Evolutionary conservation across 37 sponge, comb jelly and placozoan genomes (phyloP).

Genomic region (Cliona cf. orientalis): DNA sequence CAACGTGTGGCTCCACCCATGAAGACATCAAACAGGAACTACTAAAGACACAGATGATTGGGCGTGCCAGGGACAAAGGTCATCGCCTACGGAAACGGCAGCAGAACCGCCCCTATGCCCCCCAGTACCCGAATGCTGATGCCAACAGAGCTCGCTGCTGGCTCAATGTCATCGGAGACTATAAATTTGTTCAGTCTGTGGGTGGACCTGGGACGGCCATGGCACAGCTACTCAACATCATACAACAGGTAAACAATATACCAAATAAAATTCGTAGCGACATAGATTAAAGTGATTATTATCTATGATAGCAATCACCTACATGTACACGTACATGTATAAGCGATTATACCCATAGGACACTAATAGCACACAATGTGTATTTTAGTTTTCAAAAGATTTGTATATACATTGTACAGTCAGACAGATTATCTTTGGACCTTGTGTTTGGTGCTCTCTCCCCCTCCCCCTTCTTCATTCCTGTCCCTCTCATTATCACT

Average conservation of each 20-base stretch:
- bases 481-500: not conserved
- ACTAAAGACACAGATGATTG: not conserved
- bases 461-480: conserved; percentile 1
- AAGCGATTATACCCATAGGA: too few species aligned
- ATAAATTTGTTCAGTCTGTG: conserved; percentile 22
- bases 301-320: too few species aligned
- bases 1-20: conserved; percentile 52
- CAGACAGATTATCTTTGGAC: too few species aligned
- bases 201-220: not conserved
- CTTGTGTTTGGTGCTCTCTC: too few species aligned
- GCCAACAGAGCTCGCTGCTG: conserved; percentile 31
- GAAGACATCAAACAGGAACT: conserved; percentile 18
- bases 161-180: conserved; percentile 52
- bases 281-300: too few species aligned
- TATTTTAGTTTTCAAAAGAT: too few species aligned
- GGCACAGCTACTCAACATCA: not conserved
- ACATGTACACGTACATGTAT: too few species aligned
- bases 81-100: conserved; percentile 2
- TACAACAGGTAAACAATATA: not conserved
- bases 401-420: too few species aligned
- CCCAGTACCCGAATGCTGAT: conserved; percentile 6
- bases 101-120: too few species aligned
- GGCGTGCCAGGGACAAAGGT: not conserved
- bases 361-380: too few species aligned
- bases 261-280: too few species aligned